Base-by-base conservation (phyloP, 2,797 vertebrate genomes). In the Allobates femoralis region DNA sequence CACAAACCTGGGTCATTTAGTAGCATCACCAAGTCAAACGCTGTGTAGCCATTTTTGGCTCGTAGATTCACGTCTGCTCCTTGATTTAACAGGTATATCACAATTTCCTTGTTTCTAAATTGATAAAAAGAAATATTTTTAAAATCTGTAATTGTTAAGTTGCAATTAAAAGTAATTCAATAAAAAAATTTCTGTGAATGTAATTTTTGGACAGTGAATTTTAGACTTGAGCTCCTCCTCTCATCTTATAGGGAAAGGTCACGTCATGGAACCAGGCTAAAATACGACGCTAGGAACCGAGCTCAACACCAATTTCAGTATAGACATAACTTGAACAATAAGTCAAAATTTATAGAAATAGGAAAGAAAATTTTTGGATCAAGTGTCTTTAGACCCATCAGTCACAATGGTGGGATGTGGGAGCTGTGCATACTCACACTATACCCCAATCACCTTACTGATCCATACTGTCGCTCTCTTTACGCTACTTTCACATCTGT, bases 1-100 rank as follows among this genome's bases (percentile, higher is more conserved):
- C n/a, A n/a, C n/a, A n/a, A n/a, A 97, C 96, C 98, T 88, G 98
- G 98, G 88, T 99, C 98, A 21, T 97, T 99, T 82, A 99, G 94
- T 85, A 99, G 93, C 98, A 99, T 99, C 73, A 99, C 97, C 32
- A 99, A 90, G 92, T 99, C 97, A 93, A 99, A 99, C 82, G 98
- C 97, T 0, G 97, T 98, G 92, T 98, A 99, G 90, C 98, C 98
- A 1, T 99, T 99, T 94, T 96, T 99, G 15, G 98, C 97, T 85
- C 96, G 96, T 32, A 97, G 96, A 90, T 97, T 96, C 76, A 99
- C 97, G 0, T 99, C 96, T 3, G 97, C 97, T 50, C 97, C 96
- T 91, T 98, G 97, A 92, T 94, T 96, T 92, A 99, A 91, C 89
- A 99, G 94, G 90, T 97, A 99, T 88, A 98, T 98, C 46, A 99